Evolutionary conservation across 2,888 invertebrate genomes (phyloP), one percentile per base, ranked within the genome.

Genomic region (Fragum whitleyi): DNA sequence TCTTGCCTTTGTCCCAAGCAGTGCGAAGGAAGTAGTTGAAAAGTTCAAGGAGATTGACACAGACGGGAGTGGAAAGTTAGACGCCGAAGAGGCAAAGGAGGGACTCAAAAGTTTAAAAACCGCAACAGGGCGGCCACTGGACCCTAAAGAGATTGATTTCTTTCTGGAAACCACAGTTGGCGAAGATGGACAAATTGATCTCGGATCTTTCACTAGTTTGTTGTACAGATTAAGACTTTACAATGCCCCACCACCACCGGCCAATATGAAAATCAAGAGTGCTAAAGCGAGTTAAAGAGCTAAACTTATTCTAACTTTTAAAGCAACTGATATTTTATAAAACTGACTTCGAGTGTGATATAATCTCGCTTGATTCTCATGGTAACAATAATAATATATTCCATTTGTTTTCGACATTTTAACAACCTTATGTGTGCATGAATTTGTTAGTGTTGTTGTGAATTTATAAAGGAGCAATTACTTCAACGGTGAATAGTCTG

Each of bases 141-240:
- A 91, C 53, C 91, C 91, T 21, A 91, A 91, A 74, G 93, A 93
- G 81, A 88, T 93, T 3, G 92, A 92, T 23, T 93, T 93, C 86
- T 93, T 93, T 87, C 79, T 93, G 62, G 91, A 92, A 62, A 92
- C 92, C 9, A 90, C 92, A 7, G 81, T 89, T 0, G 91, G 90
- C 23, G 92, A 92, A 7, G 89, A 92, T 59, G 92, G 91, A 3
- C 84, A 87, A 55, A 92, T 93, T 16, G 92, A 93, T 74, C 81
- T 93, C 26, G 93, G 92, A 14, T 84, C 90, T 16, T 93, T 93
- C 74, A 91, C 90, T n/a, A 90, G 88, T 67, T 83, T 93, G 67
- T 81, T 93, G 42, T 90, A 90, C 74, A 81, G 92, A 36, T 86
- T 93, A 32, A 92, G 92, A 79, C 79, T 93, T 36, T 93, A 93